Evolutionary conservation across 2,888 invertebrate species (phyloP).

Genomic region (Ochlodes sylvanus): DNA sequence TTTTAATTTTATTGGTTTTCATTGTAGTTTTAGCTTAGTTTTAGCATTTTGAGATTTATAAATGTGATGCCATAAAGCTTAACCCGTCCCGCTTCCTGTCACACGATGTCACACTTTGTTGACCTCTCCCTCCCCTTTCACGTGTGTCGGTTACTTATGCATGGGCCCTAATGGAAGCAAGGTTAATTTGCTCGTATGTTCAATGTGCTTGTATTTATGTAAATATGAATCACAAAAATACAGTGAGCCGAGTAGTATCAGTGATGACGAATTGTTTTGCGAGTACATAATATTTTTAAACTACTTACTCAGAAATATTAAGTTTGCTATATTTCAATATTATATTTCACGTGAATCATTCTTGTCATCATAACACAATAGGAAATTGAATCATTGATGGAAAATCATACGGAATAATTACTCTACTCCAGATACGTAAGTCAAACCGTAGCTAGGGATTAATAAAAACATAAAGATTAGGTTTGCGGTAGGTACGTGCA

Average conservation of each 20-base stretch:
- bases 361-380: not conserved
- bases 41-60: too few relatives aligned
- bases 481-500: too few relatives aligned
- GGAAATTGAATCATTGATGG: constrained; percentile 8
- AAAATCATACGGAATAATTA: not conserved
- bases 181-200: not conserved
- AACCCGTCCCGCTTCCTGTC: too few relatives aligned
- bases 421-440: too few relatives aligned
- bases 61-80: too few relatives aligned
- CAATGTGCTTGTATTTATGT: not conserved
- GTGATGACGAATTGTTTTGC: not conserved
- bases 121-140: too few relatives aligned
- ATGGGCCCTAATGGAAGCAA: not conserved
- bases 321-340: not conserved
- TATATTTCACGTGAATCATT: not conserved
- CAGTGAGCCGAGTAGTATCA: not conserved
- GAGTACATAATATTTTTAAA: not conserved
- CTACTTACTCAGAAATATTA: not conserved
- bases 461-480: too few relatives aligned
- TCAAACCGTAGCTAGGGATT: too few relatives aligned
- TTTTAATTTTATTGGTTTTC: too few relatives aligned
- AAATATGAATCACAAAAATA: not conserved
- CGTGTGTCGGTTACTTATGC: too few relatives aligned
- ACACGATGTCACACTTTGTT: too few relatives aligned
- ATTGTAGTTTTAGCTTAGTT: too few relatives aligned